A percentile compares a stretch with the other conserved stretches of the same genome.
These are phyloP conservation scores for Mugil cephalus DNA, from an alignment of 2,113 vertebrate genomes.

Conservation along the genomic window DNA sequence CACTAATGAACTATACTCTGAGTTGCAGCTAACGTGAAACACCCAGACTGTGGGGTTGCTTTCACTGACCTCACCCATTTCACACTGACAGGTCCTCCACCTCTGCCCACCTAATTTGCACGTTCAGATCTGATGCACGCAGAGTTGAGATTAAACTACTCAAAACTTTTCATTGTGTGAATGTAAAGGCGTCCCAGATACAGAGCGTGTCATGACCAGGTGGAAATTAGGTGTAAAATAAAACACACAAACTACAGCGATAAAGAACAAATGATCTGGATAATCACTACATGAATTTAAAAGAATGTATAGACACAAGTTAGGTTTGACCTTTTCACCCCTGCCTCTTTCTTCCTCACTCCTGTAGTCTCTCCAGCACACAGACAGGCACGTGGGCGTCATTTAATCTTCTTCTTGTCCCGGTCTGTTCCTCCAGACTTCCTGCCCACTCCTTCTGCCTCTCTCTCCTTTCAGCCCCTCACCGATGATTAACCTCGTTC, in stretches of 20 bases:
- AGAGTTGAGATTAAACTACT: too few species aligned
- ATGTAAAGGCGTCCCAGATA: too few species aligned
- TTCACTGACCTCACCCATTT: too few species aligned
- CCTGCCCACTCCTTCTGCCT: slow-evolving; percentile 68
- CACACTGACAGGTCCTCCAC: too few species aligned
- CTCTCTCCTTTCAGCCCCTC: slow-evolving; percentile 61
- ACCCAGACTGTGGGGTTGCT: too few species aligned
- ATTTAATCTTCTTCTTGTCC: slow-evolving; percentile 72
- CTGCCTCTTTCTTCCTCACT: background rate
- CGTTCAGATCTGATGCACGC: too few species aligned
- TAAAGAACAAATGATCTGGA: background rate
- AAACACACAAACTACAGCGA: background rate
- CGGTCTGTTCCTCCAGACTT: slow-evolving; percentile 62
- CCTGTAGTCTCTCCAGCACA: slow-evolving; percentile 25
- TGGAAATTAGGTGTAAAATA: too few species aligned
- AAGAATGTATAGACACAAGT: background rate
- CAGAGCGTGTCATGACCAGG: too few species aligned
- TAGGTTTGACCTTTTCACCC: slow-evolving; percentile 29
- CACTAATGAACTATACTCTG: too few species aligned
- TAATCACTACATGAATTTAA: background rate
- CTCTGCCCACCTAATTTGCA: too few species aligned
- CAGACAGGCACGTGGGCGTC: slow-evolving; percentile 63
- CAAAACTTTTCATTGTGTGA: too few species aligned
- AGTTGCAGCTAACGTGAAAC: too few species aligned
- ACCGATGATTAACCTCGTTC: slow-evolving; percentile 74